Conservation (phyloP, 2,113 vertebrate genomes). For the Lagopus muta region DNA sequence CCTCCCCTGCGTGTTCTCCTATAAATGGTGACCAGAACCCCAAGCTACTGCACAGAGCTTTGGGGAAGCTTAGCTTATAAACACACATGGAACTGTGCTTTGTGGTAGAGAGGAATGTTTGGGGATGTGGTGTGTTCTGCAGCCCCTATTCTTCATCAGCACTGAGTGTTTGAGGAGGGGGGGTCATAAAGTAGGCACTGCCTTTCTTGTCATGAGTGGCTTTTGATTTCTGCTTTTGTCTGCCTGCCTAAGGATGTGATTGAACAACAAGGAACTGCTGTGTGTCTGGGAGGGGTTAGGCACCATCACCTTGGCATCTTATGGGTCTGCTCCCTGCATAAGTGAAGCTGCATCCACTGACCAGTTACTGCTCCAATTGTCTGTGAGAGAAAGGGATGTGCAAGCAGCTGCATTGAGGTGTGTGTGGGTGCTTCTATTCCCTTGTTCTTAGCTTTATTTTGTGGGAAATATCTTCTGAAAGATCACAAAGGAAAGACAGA, state of each 20-base stretch:
- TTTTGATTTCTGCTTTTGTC: background rate
- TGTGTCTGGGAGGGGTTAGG: background rate
- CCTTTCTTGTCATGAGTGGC: background rate
- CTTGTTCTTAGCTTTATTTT: background rate
- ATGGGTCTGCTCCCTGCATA: background rate
- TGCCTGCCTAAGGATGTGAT: background rate
- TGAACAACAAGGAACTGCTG: background rate
- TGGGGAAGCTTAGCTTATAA: background rate
- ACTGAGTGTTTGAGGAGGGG: background rate
- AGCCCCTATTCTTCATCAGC: background rate
- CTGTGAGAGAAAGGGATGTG: background rate
- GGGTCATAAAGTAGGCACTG: rapidly evolving
- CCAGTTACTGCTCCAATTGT: background rate
- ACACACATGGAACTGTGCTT: rapidly evolving
- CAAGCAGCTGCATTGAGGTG: background rate
- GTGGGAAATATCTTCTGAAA: background rate
- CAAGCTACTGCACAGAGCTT: rapidly evolving
- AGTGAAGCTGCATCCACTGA: background rate
- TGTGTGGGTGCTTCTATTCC: rapidly evolving
- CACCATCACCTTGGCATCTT: background rate
- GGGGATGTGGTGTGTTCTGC: background rate
- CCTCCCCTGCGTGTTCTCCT: background rate
- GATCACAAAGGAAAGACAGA: rapidly evolving
- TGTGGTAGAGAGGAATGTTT: background rate
- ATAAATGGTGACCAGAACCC: background rate